phyloP scores from a whole-genome alignment of 2,113 vertebrate species.

The Antidorcas marsupialis region DNA sequence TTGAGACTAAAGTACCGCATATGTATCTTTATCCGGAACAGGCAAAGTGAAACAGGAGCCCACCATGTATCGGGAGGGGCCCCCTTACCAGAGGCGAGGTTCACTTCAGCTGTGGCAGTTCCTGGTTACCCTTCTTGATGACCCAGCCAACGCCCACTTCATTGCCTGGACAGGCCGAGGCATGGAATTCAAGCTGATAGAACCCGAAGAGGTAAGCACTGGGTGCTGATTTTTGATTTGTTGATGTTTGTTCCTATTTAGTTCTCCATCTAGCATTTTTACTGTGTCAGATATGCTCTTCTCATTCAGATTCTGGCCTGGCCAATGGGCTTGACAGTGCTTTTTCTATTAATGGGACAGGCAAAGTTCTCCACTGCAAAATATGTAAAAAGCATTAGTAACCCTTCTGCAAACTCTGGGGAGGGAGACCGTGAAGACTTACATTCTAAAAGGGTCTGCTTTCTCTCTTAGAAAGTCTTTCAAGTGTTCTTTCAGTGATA shows the following conservation, averaged over 20 bases:
- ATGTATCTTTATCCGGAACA: constrained; percentile 46
- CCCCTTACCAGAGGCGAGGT: constrained; percentile 94
- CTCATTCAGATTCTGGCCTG: neutral
- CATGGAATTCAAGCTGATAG: constrained; percentile 98
- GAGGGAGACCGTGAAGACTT: neutral
- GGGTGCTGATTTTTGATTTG: neutral
- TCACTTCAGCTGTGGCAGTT: constrained; percentile 99
- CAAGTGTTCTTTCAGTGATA: neutral
- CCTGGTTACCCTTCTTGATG: constrained; percentile 93
- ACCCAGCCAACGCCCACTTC: constrained; percentile 95
- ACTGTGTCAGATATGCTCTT: neutral
- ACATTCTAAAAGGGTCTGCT: neutral
- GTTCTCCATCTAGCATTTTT: neutral
- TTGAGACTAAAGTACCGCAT: neutral
- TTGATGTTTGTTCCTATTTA: neutral
- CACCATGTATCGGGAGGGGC: constrained; percentile 90
- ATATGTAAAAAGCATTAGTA: neutral
- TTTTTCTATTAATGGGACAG: neutral
- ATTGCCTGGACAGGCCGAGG: constrained; percentile 97
- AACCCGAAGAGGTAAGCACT: constrained; percentile 90
- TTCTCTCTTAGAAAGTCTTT: neutral
- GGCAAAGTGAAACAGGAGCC: constrained; percentile 96
- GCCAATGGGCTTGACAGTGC: neutral
- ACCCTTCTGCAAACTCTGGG: neutral
- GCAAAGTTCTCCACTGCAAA: neutral